A percentile compares a stretch with the other conserved stretches of the same genome.
Evolutionary conservation across 64 coral and sea anemone species (phyloP).

Genomic region (Pocillopora verrucosa): DNA sequence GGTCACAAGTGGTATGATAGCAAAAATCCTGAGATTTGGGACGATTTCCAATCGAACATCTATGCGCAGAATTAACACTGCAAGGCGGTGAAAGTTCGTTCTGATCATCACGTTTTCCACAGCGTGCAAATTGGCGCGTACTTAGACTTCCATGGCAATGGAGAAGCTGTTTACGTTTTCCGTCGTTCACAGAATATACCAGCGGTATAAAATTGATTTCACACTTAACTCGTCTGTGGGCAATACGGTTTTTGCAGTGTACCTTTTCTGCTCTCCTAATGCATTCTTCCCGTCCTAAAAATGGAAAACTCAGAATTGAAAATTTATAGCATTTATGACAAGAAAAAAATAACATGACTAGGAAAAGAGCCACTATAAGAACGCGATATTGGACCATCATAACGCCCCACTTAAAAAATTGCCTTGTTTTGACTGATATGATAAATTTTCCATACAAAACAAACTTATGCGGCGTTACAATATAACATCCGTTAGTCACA

Average conservation of each 20-base stretch:
- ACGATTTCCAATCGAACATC: not conserved
- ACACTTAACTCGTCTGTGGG: conserved; percentile 43
- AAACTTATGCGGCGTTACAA: not conserved
- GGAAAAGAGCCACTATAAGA: not conserved
- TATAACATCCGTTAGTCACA: not conserved
- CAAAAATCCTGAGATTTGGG: conserved; percentile 11
- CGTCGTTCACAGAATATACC: conserved; percentile 34
- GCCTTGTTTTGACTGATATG: not conserved
- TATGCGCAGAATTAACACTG: conserved; percentile 49
- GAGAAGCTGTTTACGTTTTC: conserved; percentile 1
- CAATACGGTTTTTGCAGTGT: conserved; percentile 51
- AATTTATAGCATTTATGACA: not conserved
- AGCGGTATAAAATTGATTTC: conserved; percentile 71
- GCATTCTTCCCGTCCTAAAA: conserved; percentile 56
- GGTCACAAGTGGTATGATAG: conserved; percentile 68
- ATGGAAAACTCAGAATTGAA: not conserved
- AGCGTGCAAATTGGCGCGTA: conserved; percentile 26
- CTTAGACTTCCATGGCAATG: conserved; percentile 24
- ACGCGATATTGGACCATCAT: not conserved
- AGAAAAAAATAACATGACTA: not conserved
- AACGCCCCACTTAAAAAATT: not conserved
- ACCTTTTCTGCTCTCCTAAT: conserved; percentile 56
- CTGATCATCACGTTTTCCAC: not conserved
- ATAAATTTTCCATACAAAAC: conserved; percentile 10
- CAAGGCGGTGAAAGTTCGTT: not conserved